These are phyloP conservation scores for Anser brachyrhynchus DNA, from an alignment of 2,113 vertebrate genomes.

Conservation along the genomic window DNA sequence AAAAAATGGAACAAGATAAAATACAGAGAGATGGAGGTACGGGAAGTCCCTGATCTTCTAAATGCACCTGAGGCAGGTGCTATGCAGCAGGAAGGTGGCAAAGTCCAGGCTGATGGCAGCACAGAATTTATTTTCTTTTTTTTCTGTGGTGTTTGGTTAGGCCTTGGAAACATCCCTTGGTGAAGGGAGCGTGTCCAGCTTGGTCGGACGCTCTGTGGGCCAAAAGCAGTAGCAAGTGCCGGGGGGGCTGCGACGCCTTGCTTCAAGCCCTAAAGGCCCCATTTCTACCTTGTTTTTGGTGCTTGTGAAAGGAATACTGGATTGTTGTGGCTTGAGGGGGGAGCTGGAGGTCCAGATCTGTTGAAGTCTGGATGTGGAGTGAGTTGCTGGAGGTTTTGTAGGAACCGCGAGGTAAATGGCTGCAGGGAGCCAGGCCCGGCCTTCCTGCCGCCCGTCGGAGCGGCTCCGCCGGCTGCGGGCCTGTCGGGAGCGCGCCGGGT, in stretches of 20 bases:
- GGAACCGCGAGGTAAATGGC: not conserved
- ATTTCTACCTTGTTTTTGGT: not conserved
- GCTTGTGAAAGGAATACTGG: no score
- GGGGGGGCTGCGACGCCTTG: rapidly evolving
- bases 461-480: not conserved
- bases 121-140: not conserved
- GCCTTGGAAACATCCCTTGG: rapidly evolving
- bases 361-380: no score
- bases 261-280: not conserved
- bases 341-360: no score
- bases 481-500: rapidly evolving
- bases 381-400: not conserved
- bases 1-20: not conserved
- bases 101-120: not conserved
- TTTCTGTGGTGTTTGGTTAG: rapidly evolving
- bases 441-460: not conserved
- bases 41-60: not conserved
- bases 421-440: no score
- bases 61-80: rapidly evolving
- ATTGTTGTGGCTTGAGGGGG: not conserved
- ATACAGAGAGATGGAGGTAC: not conserved
- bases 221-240: not conserved
- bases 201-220: not conserved
- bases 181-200: rapidly evolving
- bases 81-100: not conserved